These are phyloP conservation scores for Sus cebifrons DNA, from an alignment of 2,797 vertebrate genomes.

Conservation along the genomic window DNA sequence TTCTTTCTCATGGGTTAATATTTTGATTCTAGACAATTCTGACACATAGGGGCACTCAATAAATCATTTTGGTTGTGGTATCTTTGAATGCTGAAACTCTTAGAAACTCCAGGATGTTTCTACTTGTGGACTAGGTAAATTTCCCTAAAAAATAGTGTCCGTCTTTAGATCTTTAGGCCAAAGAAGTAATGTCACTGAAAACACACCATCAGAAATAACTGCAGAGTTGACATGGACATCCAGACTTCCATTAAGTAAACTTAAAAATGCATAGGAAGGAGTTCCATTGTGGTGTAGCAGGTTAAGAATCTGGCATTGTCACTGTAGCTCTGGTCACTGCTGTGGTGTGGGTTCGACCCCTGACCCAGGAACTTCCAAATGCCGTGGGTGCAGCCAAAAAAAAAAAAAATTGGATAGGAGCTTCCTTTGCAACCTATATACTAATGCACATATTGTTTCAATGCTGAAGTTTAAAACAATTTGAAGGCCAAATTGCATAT, in stretches of 20 bases:
- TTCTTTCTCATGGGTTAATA: neutral
- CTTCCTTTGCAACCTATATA: neutral
- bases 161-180: neutral
- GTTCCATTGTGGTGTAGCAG: no score
- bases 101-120: constrained; percentile 37
- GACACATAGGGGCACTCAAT: neutral
- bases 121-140: neutral
- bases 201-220: constrained; percentile 18
- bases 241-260: constrained; percentile 39
- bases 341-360: no score
- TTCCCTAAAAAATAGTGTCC: constrained; percentile 16
- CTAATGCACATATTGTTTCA: constrained; percentile 8
- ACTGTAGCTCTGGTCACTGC: no score
- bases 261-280: neutral
- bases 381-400: no score
- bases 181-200: constrained; percentile 31
- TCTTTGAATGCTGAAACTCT: constrained; percentile 42
- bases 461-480: constrained; percentile 2
- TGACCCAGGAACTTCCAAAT: no score
- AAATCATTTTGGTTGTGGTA: constrained; percentile 37
- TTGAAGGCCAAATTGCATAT: constrained; percentile 10
- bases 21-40: constrained; percentile 29
- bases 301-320: no score
- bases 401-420: no score
- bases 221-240: neutral